Evolutionary conservation across 2,113 vertebrate genomes (phyloP).

Genomic region (Bucco capensis): DNA sequence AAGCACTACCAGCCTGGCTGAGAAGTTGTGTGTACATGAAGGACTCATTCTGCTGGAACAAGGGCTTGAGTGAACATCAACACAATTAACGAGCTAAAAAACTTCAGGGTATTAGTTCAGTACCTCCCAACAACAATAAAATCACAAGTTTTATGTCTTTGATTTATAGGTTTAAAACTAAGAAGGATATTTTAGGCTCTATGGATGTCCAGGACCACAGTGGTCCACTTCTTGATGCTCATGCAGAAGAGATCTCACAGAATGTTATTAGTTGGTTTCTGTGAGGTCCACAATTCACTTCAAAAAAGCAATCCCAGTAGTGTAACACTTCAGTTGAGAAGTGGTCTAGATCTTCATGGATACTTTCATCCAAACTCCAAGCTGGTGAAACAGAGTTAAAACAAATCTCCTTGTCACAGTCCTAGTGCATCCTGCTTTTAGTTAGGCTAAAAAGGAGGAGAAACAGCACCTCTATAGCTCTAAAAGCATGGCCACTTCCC

Average conservation of each 20-base stretch:
- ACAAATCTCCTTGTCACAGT: background rate
- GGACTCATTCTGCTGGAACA: background rate
- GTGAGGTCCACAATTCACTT: background rate
- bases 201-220: background rate
- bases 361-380: background rate
- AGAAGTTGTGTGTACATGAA: background rate
- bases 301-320: background rate
- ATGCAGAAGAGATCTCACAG: background rate
- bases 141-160: background rate
- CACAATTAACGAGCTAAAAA: slow-evolving; percentile 49
- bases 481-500: background rate
- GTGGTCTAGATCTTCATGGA: background rate
- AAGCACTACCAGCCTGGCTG: slow-evolving; percentile 11
- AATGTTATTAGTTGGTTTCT: background rate
- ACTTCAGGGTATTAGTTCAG: slow-evolving; percentile 5
- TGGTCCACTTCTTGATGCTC: background rate
- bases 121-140: slow-evolving; percentile 12
- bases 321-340: background rate
- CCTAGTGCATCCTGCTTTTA: background rate
- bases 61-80: slow-evolving; percentile 7
- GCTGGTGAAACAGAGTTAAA: background rate
- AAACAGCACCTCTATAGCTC: background rate
- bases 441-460: background rate
- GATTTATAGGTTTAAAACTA: background rate
- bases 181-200: background rate